These are phyloP conservation scores for Tapirus indicus DNA, from an alignment of 2,797 vertebrate genomes.

Conservation along the genomic window DNA sequence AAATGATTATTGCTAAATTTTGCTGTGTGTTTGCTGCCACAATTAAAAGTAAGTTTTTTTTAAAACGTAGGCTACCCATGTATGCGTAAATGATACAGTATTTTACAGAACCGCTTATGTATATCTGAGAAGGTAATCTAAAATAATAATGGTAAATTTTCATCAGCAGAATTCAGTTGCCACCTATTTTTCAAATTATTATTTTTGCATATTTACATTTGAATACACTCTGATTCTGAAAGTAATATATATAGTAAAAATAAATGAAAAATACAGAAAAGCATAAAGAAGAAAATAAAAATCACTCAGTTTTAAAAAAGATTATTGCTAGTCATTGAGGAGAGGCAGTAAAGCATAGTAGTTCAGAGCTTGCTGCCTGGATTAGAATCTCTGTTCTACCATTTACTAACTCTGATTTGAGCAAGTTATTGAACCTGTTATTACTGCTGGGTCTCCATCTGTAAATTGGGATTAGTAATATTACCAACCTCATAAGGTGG, in stretches of 20 bases:
- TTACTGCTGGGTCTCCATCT: not conserved
- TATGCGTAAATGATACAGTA: not conserved
- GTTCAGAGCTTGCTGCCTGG: not conserved
- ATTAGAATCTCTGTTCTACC: not conserved
- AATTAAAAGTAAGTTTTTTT: not conserved
- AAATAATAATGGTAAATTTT: not conserved
- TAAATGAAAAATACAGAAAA: not conserved
- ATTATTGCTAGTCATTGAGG: not conserved
- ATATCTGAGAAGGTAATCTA: not conserved
- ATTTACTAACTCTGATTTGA: not conserved
- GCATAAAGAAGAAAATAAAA: not conserved
- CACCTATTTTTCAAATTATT: slow-evolving; percentile 5
- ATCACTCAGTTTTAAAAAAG: not conserved
- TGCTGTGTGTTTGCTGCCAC: not conserved
- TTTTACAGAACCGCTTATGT: not conserved
- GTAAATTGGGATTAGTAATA: not conserved
- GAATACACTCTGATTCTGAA: not conserved
- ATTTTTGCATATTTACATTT: not conserved
- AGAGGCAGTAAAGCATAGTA: not conserved
- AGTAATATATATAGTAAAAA: not conserved
- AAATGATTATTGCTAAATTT: not conserved
- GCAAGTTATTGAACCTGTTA: not conserved
- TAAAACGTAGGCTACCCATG: not conserved
- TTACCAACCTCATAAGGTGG: not conserved
- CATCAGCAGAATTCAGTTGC: not conserved